phyloP scores from a whole-genome alignment of 2,797 vertebrate species.

The Etheostoma nigrum region DNA sequence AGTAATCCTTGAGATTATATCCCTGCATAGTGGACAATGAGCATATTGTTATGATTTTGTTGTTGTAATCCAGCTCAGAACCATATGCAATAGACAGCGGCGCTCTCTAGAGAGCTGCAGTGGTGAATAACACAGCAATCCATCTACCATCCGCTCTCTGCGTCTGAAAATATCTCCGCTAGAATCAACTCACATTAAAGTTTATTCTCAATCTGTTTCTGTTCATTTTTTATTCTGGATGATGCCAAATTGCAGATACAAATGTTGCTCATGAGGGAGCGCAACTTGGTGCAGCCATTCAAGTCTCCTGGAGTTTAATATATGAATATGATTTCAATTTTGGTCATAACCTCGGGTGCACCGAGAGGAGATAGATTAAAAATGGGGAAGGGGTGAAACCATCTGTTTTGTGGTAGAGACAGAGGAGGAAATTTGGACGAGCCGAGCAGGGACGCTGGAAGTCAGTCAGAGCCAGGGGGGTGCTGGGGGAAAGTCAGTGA shows the following conservation, averaged over 20 bases:
- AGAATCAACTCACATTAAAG: slow-evolving; percentile 35
- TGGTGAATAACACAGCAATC: slow-evolving; percentile 57
- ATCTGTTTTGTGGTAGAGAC: slow-evolving; percentile 71
- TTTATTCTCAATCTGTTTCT: slow-evolving; percentile 11
- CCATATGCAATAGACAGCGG: slow-evolving; percentile 65
- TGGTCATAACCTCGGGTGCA: slow-evolving; percentile 62
- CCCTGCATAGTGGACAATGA: slow-evolving; percentile 76
- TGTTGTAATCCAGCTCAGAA: slow-evolving; percentile 79
- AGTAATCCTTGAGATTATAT: slow-evolving; percentile 82
- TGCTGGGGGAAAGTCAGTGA: neutral
- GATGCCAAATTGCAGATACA: slow-evolving; percentile 16
- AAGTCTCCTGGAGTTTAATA: slow-evolving; percentile 44
- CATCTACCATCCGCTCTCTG: slow-evolving; percentile 55
- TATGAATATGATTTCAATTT: slow-evolving; percentile 57
- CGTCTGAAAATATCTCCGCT: slow-evolving; percentile 54
- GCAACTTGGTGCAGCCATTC: slow-evolving; percentile 7
- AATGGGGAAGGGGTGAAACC: slow-evolving; percentile 65
- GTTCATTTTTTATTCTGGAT: slow-evolving; percentile 6
- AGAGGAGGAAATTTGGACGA: slow-evolving; percentile 54
- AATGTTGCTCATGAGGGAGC: neutral
- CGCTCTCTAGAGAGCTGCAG: slow-evolving; percentile 65
- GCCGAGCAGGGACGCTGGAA: slow-evolving; percentile 35
- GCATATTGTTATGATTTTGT: slow-evolving; percentile 81
- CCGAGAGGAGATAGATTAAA: slow-evolving; percentile 61
- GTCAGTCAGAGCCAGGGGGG: slow-evolving; percentile 14